Evolutionary conservation across 2,113 vertebrate species (phyloP).

Genomic region (Tympanuchus pallidicinctus): DNA sequence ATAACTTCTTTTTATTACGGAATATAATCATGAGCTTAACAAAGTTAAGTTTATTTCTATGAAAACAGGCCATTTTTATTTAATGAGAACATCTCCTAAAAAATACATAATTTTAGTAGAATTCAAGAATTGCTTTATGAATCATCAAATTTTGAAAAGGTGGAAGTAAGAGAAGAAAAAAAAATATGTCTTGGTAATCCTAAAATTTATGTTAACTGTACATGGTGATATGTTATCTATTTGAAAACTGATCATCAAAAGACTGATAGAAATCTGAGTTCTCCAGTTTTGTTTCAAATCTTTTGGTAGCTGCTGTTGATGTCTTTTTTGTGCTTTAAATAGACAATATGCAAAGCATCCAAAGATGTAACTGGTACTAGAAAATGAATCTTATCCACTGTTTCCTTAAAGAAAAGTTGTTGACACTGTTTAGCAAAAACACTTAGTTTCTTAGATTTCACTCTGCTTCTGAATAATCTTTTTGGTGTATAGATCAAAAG

Average conservation of each 20-base stretch:
- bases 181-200: not conserved
- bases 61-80: slow-evolving; percentile 14
- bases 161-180: not conserved
- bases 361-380: not conserved
- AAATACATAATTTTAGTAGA: not conserved
- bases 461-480: slow-evolving; percentile 62
- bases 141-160: not conserved
- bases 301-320: not conserved
- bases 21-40: not conserved
- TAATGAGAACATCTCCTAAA: not conserved
- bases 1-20: slow-evolving; percentile 3
- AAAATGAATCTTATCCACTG: not conserved
- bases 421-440: slow-evolving; percentile 63
- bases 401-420: slow-evolving; percentile 63
- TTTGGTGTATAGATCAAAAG: slow-evolving; percentile 66
- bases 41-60: not conserved
- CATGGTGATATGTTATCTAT: not conserved
- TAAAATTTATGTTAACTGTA: not conserved
- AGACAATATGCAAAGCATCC: not conserved
- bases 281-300: not conserved
- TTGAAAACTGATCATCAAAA: not conserved
- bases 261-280: not conserved
- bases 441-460: slow-evolving; percentile 53
- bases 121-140: not conserved
- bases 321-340: not conserved